A percentile compares a stretch with the other conserved stretches of the same genome.
Conservation (phyloP, 2,888 invertebrate species). For the Campopleginae sp. region DNA sequence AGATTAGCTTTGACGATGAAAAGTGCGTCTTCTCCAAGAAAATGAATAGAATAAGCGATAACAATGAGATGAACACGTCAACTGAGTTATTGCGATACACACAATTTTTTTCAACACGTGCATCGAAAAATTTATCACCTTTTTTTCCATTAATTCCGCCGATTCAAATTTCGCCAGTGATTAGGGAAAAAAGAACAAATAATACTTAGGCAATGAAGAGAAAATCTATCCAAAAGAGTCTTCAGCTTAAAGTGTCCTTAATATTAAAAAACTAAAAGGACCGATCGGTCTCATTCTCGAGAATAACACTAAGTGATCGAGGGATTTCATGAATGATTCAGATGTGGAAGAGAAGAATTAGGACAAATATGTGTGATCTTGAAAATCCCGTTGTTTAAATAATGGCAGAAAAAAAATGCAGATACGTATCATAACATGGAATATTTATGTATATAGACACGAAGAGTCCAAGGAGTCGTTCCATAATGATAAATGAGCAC, state of each 20-base stretch:
- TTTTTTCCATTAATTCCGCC: neutral
- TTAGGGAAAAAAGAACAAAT: no score
- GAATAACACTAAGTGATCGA: no score
- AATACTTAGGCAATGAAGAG: no score
- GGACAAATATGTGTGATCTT: conserved; percentile 5
- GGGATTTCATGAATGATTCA: conserved; percentile 49
- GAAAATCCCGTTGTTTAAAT: conserved; percentile 53
- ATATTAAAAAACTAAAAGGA: no score
- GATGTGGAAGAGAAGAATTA: conserved; percentile 21
- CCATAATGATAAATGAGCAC: conserved; percentile 67
- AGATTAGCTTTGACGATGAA: conserved; percentile 37
- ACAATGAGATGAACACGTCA: conserved; percentile 9
- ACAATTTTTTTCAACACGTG: neutral
- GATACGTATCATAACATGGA: conserved; percentile 3
- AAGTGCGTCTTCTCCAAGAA: conserved; percentile 23
- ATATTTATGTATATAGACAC: conserved; percentile 25
- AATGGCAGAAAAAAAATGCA: neutral
- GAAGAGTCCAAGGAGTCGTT: conserved; percentile 39
- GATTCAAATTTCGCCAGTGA: no score
- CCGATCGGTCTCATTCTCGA: no score
- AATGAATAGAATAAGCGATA: conserved; percentile 9
- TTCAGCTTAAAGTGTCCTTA: no score
- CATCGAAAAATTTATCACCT: neutral
- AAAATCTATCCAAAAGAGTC: no score
- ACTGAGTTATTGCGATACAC: neutral